Conservation (phyloP, 2,888 invertebrate genomes). For the Philonicus albiceps region DNA sequence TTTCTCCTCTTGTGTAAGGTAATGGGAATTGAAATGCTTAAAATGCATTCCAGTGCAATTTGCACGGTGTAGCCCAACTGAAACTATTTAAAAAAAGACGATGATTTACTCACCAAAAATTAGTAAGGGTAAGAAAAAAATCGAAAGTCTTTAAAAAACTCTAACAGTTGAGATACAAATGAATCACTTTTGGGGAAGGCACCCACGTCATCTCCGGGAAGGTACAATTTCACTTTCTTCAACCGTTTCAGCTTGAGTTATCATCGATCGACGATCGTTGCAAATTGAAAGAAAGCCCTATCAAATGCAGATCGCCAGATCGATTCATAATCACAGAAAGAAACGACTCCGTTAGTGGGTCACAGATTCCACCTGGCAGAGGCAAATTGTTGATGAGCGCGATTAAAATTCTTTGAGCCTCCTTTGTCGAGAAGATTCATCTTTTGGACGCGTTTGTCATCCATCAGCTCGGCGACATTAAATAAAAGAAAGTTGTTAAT, state of each 20-base stretch:
- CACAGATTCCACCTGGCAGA: neutral
- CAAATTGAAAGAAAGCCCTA: neutral
- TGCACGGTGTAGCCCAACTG: neutral
- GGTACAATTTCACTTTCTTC: neutral
- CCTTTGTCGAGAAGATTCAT: neutral
- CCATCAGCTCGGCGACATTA: neutral
- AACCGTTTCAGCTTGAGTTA: neutral
- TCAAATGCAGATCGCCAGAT: neutral
- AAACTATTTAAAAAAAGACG: neutral
- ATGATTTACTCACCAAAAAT: neutral
- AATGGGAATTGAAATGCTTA: neutral
- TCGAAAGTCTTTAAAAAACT: neutral
- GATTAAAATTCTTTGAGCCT: neutral
- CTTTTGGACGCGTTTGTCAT: neutral
- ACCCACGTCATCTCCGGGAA: neutral
- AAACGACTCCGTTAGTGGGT: neutral
- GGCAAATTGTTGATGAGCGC: neutral
- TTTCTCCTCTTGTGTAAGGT: neutral
- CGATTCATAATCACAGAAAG: neutral
- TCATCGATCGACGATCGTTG: neutral
- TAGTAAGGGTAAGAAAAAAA: neutral
- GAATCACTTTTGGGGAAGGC: neutral
- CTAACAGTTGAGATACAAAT: neutral
- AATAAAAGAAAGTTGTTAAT: constrained; percentile 27
- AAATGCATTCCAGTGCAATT: neutral